Conservation (phyloP, 1,140 invertebrate species). For the Lamellibrachia luymesi region DNA sequence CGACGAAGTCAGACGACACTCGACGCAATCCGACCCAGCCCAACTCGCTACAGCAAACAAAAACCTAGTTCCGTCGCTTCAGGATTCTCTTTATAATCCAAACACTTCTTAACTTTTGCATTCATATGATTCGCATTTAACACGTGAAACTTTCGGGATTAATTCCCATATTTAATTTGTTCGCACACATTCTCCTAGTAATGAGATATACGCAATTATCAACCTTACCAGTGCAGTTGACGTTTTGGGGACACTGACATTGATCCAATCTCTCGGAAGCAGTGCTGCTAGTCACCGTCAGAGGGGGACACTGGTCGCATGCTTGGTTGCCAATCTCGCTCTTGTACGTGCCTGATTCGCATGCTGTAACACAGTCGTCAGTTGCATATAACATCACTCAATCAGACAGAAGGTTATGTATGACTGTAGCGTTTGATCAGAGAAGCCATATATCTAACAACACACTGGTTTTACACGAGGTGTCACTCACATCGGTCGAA, state of each 20-base stretch:
- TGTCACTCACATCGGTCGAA: neutral
- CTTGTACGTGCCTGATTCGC: neutral
- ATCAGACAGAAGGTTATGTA: too few relatives aligned
- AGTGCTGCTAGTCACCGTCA: neutral
- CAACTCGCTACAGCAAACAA: too few relatives aligned
- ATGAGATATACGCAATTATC: neutral
- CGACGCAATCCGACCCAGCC: too few relatives aligned
- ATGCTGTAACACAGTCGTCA: neutral
- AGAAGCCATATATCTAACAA: neutral
- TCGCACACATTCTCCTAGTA: neutral
- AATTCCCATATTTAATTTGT: neutral
- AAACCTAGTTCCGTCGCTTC: too few relatives aligned
- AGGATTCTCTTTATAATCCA: too few relatives aligned
- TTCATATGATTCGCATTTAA: too few relatives aligned
- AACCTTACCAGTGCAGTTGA: neutral
- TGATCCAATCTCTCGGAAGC: neutral
- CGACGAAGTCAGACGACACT: slow-evolving; percentile 31
- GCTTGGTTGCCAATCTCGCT: neutral
- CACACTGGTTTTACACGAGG: neutral
- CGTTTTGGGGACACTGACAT: neutral
- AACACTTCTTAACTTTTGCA: neutral
- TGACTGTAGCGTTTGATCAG: too few relatives aligned
- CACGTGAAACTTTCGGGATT: too few relatives aligned
- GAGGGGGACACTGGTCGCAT: neutral
- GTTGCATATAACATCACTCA: neutral